These are phyloP conservation scores for Pemphredon lugubris DNA, from an alignment of 2,888 invertebrate genomes.

Conservation along the genomic window DNA sequence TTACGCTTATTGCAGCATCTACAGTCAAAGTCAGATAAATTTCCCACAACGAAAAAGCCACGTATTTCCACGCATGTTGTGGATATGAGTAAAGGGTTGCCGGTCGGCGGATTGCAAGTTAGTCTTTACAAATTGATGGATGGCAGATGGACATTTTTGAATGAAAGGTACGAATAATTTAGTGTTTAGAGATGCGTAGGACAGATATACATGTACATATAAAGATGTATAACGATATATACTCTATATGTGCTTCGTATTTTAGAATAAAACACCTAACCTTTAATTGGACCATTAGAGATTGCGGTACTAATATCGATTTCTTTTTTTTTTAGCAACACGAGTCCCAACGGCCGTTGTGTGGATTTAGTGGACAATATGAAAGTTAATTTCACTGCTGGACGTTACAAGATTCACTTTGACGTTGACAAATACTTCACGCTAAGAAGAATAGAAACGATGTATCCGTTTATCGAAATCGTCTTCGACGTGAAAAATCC, in stretches of 20 bases:
- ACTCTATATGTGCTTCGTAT: no score
- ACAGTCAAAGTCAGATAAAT: slow-evolving; percentile 34
- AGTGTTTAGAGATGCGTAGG: background rate
- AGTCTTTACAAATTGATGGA: slow-evolving; percentile 86
- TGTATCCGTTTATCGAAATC: slow-evolving; percentile 91
- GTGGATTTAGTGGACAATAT: slow-evolving; percentile 84
- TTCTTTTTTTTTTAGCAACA: slow-evolving; percentile 77
- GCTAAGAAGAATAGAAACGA: slow-evolving; percentile 83
- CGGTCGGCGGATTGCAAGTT: slow-evolving; percentile 86
- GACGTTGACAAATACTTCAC: slow-evolving; percentile 88
- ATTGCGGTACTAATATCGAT: background rate
- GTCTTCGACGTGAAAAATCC: slow-evolving; percentile 86
- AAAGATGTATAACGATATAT: no score
- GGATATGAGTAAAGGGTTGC: slow-evolving; percentile 87
- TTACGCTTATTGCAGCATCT: slow-evolving; percentile 43
- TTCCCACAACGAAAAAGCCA: slow-evolving; percentile 76
- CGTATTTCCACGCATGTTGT: slow-evolving; percentile 89
- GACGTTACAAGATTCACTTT: slow-evolving; percentile 89
- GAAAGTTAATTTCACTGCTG: slow-evolving; percentile 84
- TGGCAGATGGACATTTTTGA: slow-evolving; percentile 86
- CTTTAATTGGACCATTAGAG: background rate
- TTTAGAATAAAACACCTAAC: no score
- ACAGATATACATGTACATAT: background rate
- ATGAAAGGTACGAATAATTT: slow-evolving; percentile 79
- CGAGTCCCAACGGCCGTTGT: slow-evolving; percentile 87